phyloP scores from a whole-genome alignment of 2,888 invertebrate genomes.

The Tethea ocularis region DNA sequence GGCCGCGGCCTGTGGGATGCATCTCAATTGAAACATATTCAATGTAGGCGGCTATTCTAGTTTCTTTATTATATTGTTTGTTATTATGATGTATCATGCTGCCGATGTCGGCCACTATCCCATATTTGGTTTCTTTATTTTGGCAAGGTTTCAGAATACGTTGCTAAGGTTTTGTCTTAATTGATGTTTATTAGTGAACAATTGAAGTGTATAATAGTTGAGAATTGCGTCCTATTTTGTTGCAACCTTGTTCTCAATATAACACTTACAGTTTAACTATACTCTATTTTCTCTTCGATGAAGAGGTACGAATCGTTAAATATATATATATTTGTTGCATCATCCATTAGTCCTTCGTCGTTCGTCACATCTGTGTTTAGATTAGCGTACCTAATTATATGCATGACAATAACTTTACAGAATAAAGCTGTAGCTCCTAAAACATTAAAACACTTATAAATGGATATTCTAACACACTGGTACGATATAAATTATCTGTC shows the following conservation, averaged over 20 bases:
- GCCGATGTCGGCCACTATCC: background rate
- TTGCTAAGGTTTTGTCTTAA: background rate
- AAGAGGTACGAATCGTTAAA: background rate
- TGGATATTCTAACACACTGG: conserved; percentile 28
- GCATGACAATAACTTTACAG: conserved; percentile 31
- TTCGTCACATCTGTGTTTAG: conserved; percentile 41
- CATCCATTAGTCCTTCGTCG: conserved; percentile 36
- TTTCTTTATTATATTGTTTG: conserved; percentile 37
- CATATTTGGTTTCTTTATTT: conserved; percentile 9
- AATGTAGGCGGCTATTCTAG: conserved; percentile 56
- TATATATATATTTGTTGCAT: conserved; percentile 16
- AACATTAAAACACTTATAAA: conserved; percentile 21
- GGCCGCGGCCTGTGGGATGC: conserved; percentile 46
- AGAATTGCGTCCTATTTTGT: background rate
- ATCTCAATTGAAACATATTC: conserved; percentile 60
- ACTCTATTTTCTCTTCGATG: background rate
- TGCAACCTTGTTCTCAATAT: background rate
- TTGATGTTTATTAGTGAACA: background rate
- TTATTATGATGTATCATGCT: conserved; percentile 29
- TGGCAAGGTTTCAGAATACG: background rate
- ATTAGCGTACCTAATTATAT: conserved; percentile 23
- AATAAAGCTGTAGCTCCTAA: conserved; percentile 29
- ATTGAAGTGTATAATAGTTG: background rate
- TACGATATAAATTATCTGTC: conserved; percentile 17
- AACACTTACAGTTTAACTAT: background rate